Conservation (phyloP, 1,140 invertebrate genomes). For the Brachionus koreanus region DNA sequence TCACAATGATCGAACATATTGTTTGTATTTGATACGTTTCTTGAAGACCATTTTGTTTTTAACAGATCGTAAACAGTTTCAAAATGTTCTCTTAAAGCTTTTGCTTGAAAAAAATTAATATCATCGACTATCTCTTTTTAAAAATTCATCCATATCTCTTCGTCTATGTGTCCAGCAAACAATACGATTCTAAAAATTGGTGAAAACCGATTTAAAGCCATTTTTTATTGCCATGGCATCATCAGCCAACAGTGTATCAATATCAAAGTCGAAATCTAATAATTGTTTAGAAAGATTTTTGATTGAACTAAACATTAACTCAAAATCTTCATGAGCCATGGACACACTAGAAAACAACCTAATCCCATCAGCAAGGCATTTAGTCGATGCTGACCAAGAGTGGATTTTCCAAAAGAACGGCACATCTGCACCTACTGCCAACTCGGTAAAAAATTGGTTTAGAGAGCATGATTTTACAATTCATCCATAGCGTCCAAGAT, state of each 20-base stretch:
- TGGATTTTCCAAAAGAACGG: too few relatives aligned
- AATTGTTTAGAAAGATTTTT: neutral
- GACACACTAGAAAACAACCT: too few relatives aligned
- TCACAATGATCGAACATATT: neutral
- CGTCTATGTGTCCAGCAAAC: neutral
- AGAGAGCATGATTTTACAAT: too few relatives aligned
- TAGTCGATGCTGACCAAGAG: too few relatives aligned
- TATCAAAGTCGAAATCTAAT: neutral
- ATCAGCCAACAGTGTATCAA: neutral
- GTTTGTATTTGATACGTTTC: neutral
- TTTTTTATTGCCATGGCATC: slow-evolving; percentile 1
- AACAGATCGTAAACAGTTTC: too few relatives aligned
- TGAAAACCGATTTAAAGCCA: slow-evolving; percentile 5
- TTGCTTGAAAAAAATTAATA: neutral
- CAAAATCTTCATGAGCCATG: too few relatives aligned
- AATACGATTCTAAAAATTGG: neutral
- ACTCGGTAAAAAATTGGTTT: too few relatives aligned
- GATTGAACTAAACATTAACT: neutral
- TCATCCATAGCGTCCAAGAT: too few relatives aligned
- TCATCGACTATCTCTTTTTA: neutral
- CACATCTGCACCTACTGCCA: too few relatives aligned
- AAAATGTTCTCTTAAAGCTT: neutral
- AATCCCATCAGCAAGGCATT: too few relatives aligned
- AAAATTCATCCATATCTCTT: neutral
- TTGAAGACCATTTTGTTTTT: neutral